Evolutionary conservation across 2,888 invertebrate genomes (phyloP), one percentile per base, ranked within the genome.

Genomic region (Eledone cirrhosa): DNA sequence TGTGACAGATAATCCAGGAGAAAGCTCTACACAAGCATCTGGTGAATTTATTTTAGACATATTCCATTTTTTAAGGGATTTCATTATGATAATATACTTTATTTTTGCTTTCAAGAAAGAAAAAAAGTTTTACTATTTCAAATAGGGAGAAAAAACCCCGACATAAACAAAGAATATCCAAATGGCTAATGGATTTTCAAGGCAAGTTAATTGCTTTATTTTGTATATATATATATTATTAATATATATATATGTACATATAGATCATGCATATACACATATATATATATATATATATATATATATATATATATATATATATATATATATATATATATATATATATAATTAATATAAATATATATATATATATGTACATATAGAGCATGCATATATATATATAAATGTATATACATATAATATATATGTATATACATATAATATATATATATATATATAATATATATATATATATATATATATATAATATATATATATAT

Each of bases 201-300:
- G 24, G 59, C 59, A n/a, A 53, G 53, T 53, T 53, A 16, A 53
- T 53, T 53, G 53, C 53, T 53, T 53, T 53, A 16, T 16, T n/a
- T n/a, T n/a, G n/a, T n/a, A n/a, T n/a, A n/a, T n/a, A 53, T 19
- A 19, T 53, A 19, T 53, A 53, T 53, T 59, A n/a, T 59, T 7
- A 7, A 22, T 59, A n/a, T 59, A 5, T 24, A n/a, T 59, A 24
- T 24, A 59, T 59, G 5, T 59, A n/a, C 13, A 11, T 24, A n/a
- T 59, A 22, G 3, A 59, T 59, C 3, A 7, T 59, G 13, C 13
- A 59, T 59, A 59, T 59, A 59, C 13, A 59, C 4, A 59, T 59
- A 59, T 59, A 59, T 59, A 59, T 59, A 59, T 59, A 59, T 59
- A 59, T 59, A 59, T 59, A 59, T 59, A 59, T 59, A 59, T 59